Conservation (phyloP, 2,113 vertebrate species). For the Zapornia atra region DNA sequence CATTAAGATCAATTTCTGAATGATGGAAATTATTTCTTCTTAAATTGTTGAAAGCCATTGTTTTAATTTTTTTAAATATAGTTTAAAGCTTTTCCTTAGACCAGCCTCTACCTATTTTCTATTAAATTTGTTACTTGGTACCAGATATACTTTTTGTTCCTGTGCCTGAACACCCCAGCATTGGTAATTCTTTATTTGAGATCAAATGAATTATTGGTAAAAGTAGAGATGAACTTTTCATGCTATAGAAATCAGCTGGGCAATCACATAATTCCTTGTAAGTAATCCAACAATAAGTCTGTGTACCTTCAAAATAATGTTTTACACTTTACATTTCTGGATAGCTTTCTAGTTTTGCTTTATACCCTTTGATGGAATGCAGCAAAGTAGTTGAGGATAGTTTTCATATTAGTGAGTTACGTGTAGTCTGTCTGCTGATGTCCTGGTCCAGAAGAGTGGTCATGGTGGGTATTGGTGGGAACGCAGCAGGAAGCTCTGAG, state of each 20-base stretch:
- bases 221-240: neutral
- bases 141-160: neutral
- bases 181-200: neutral
- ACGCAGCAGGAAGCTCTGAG: neutral
- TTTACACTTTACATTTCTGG: neutral
- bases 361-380: neutral
- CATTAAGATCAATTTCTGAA: neutral
- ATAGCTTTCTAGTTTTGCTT: neutral
- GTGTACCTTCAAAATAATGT: neutral
- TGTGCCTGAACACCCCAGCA: neutral
- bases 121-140: neutral
- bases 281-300: neutral
- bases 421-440: neutral
- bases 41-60: neutral
- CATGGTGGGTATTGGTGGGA: neutral
- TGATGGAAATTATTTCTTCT: neutral
- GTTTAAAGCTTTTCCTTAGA: neutral
- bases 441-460: neutral
- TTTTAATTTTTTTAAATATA: neutral
- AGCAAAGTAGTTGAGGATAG: neutral
- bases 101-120: neutral
- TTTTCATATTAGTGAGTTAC: neutral
- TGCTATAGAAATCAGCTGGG: neutral
- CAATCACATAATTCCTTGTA: neutral
- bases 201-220: neutral